phyloP scores from a whole-genome alignment of 2,797 vertebrate species.

The Salarias fasciatus region DNA sequence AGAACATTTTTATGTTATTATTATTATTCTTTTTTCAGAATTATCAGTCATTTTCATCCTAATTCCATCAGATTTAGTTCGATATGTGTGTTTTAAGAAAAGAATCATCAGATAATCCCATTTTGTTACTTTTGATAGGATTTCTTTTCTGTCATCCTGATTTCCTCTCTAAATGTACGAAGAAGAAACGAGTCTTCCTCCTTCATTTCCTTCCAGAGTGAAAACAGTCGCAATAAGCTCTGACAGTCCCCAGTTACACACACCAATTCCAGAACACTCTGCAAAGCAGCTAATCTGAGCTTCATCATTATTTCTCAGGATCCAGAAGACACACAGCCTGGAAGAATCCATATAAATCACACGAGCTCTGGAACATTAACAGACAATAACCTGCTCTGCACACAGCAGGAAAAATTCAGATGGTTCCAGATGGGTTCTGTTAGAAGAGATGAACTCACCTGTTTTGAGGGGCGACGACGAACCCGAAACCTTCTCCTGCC shows the following conservation, averaged over 20 bases:
- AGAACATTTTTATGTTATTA: too few species aligned
- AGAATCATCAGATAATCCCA: too few species aligned
- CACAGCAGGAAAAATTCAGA: too few species aligned
- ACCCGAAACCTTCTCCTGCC: constrained; percentile 96
- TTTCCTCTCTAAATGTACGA: constrained; percentile 2
- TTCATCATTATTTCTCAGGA: constrained; percentile 11
- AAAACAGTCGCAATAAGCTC: constrained; percentile 17
- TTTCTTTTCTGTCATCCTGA: background rate
- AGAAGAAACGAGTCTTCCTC: constrained; percentile 11
- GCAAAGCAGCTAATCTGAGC: constrained; percentile 35
- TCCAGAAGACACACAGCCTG: constrained; percentile 14
- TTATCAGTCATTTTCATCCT: too few species aligned
- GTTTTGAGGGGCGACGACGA: constrained; percentile 94
- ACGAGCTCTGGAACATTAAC: background rate
- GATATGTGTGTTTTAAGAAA: background rate
- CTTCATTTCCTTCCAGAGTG: constrained; percentile 23
- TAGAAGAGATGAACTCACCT: constrained; percentile 81
- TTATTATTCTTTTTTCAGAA: too few species aligned
- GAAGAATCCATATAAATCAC: constrained; percentile 26
- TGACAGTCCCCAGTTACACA: constrained; percentile 40
- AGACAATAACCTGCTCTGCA: too few species aligned
- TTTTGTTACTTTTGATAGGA: too few species aligned
- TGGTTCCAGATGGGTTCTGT: background rate
- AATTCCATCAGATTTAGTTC: too few species aligned
- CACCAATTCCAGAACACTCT: constrained; percentile 24